Percentiles rank a stretch among this genome's conserved stretches.
These are phyloP conservation scores for Melinaea menophilus DNA, from an alignment of 2,888 invertebrate species.

Conservation along the genomic window DNA sequence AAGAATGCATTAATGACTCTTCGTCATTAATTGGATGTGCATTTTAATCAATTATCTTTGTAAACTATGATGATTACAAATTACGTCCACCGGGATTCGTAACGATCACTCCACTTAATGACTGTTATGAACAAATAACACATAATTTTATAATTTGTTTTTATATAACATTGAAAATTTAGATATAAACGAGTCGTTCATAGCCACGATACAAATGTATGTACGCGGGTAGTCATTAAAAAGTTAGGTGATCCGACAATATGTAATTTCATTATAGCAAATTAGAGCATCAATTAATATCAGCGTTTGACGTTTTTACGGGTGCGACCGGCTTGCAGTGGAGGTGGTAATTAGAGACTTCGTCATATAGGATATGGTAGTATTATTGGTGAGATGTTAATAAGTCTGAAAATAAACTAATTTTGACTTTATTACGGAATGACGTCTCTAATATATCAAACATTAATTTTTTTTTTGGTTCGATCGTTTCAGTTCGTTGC, in stretches of 20 bases:
- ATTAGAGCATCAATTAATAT: constrained; percentile 67
- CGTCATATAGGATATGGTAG: constrained; percentile 5
- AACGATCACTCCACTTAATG: constrained; percentile 32
- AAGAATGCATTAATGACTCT: constrained; percentile 14
- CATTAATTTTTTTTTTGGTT: no score
- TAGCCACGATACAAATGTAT: no score
- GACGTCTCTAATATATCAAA: no score
- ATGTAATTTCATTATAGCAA: constrained; percentile 62
- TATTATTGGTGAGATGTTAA: no score
- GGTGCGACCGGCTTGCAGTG: constrained; percentile 45
- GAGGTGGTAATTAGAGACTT: constrained; percentile 50
- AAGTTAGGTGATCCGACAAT: constrained; percentile 22
- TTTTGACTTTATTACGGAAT: no score
- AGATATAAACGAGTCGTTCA: no score
- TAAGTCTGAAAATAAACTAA: no score
- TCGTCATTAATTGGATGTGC: constrained; percentile 28
- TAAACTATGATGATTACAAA: constrained; percentile 29
- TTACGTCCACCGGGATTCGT: constrained; percentile 28
- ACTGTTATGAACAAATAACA: constrained; percentile 24
- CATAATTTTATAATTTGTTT: background rate
- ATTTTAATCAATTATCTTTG: constrained; percentile 30
- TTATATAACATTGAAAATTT: no score
- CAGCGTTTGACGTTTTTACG: constrained; percentile 51
- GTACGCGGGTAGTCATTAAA: constrained; percentile 19
- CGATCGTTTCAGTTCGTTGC: no score